Percentiles rank a stretch among this genome's conserved stretches.
Evolutionary conservation across 2,888 invertebrate species (phyloP).

Genomic region (Acholoe squamosa): DNA sequence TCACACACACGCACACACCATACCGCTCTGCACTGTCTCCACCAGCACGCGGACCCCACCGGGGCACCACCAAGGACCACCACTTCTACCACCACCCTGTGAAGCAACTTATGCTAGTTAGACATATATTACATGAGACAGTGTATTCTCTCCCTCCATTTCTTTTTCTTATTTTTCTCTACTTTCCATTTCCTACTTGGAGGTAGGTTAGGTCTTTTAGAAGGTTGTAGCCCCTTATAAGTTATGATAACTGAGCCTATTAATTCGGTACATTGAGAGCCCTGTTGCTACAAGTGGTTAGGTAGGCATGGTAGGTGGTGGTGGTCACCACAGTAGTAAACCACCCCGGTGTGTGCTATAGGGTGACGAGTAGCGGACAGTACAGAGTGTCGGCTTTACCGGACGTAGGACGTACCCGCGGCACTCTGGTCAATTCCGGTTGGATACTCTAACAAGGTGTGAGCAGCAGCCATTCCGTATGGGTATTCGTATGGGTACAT

Average conservation of each 20-base stretch:
- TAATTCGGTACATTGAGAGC: too few species aligned
- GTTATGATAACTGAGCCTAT: too few species aligned
- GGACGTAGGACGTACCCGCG: slow-evolving; percentile 67
- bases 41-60: slow-evolving; percentile 1
- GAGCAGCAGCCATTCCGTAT: slow-evolving; percentile 53
- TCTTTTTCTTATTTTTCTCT: neutral
- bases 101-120: neutral
- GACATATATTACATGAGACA: neutral
- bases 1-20: slow-evolving; percentile 35
- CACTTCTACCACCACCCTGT: neutral
- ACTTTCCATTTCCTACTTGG: neutral
- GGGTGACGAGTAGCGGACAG: slow-evolving; percentile 23
- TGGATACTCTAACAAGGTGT: slow-evolving; percentile 69
- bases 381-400: slow-evolving; percentile 61
- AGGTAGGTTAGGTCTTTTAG: too few species aligned
- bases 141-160: neutral
- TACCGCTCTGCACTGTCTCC: slow-evolving; percentile 39
- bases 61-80: neutral
- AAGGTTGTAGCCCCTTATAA: neutral
- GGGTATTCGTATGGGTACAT: slow-evolving; percentile 69
- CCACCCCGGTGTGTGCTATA: neutral
- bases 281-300: neutral
- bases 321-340: neutral
- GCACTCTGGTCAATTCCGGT: slow-evolving; percentile 69
- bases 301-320: neutral